Percentiles rank a stretch among this genome's conserved stretches.
These are phyloP conservation scores for Drusus annulatus DNA, from an alignment of 1,140 invertebrate species.

Conservation along the genomic window DNA sequence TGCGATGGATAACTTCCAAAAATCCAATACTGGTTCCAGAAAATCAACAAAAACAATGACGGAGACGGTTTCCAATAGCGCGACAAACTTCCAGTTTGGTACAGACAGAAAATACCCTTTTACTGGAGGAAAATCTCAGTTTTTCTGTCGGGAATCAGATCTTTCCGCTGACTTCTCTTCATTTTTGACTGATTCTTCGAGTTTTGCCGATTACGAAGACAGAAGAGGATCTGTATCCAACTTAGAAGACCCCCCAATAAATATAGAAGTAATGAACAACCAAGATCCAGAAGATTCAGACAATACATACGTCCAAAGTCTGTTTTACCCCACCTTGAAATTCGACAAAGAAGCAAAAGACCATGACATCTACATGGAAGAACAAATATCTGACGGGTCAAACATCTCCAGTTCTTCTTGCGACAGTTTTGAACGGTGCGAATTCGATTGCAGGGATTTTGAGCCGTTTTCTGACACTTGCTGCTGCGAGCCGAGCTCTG, in stretches of 20 bases:
- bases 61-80: not conserved
- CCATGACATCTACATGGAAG: conserved; percentile 65
- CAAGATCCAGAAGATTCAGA: conserved; percentile 65
- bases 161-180: conserved; percentile 70
- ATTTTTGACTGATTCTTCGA: conserved; percentile 70
- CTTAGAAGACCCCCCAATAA: conserved; percentile 61
- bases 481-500: conserved; percentile 69
- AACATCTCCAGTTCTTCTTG: conserved; percentile 70
- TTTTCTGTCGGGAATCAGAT: conserved; percentile 63
- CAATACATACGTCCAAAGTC: conserved; percentile 63
- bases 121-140: conserved; percentile 62
- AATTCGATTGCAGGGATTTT: conserved; percentile 71
- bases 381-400: conserved; percentile 62
- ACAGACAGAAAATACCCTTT: conserved; percentile 60
- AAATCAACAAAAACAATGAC: conserved; percentile 28
- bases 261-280: conserved; percentile 43
- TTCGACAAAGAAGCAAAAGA: conserved; percentile 62
- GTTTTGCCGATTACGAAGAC: conserved; percentile 70
- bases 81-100: not conserved
- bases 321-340: conserved; percentile 66
- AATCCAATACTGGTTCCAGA: conserved; percentile 42
- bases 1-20: conserved; percentile 16
- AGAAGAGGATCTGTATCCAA: conserved; percentile 62
- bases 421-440: conserved; percentile 70
- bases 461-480: conserved; percentile 73